Percentiles rank a stretch among this genome's conserved stretches.
These are phyloP conservation scores for Pholis gunnellus DNA, from an alignment of 2,113 vertebrate species.

Conservation along the genomic window DNA sequence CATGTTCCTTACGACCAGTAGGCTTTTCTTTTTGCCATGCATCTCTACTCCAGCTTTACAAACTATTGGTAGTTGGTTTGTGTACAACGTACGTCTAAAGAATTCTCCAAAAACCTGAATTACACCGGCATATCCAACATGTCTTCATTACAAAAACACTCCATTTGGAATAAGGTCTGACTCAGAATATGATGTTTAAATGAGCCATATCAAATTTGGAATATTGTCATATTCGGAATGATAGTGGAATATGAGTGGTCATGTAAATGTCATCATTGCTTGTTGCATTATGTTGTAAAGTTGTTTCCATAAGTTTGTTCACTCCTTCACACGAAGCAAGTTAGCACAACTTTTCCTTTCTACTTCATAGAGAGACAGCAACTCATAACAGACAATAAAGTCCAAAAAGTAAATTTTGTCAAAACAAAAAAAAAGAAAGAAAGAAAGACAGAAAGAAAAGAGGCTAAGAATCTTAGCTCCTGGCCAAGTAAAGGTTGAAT, in stretches of 20 bases:
- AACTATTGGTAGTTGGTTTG: too few species aligned
- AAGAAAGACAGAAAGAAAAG: not conserved
- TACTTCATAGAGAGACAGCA: not conserved
- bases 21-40: too few species aligned
- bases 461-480: not conserved
- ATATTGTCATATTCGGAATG: not conserved
- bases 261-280: not conserved
- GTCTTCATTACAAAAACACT: too few species aligned
- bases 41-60: too few species aligned
- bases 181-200: too few species aligned
- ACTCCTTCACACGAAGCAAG: not conserved
- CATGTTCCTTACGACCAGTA: too few species aligned
- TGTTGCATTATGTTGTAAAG: not conserved
- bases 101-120: too few species aligned
- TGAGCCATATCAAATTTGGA: not conserved
- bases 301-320: not conserved
- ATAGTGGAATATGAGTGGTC: too few species aligned
- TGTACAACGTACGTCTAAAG: too few species aligned
- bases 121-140: too few species aligned
- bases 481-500: not conserved
- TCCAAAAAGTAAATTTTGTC: not conserved
- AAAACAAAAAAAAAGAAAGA: too few species aligned
- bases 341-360: not conserved
- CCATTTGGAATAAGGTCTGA: too few species aligned
- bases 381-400: not conserved